Conservation (phyloP, 2,113 vertebrate species). For the Periophthalmus modestus region DNA sequence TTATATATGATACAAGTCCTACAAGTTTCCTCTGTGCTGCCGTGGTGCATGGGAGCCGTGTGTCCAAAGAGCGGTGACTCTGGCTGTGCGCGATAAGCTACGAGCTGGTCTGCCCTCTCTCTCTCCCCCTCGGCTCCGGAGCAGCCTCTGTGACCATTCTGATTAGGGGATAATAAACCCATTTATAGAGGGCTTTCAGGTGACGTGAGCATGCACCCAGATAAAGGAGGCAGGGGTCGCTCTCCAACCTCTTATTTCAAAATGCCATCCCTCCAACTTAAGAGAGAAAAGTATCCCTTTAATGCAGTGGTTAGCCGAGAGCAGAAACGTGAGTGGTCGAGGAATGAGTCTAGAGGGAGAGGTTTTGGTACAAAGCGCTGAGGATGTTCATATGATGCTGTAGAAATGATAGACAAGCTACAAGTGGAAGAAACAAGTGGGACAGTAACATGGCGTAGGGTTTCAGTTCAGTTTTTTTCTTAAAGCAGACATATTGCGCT, state of each 20-base stretch:
- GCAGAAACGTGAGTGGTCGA: neutral
- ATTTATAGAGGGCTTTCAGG: constrained; percentile 58
- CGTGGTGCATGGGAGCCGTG: constrained; percentile 37
- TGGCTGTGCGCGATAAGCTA: constrained; percentile 62
- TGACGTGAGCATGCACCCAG: constrained; percentile 46
- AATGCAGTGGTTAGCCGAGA: neutral
- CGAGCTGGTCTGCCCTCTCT: constrained; percentile 28
- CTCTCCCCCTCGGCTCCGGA: constrained; percentile 33
- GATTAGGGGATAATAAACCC: constrained; percentile 69
- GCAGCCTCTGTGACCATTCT: constrained; percentile 64
- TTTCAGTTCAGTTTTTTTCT: no score
- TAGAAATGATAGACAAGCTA: neutral
- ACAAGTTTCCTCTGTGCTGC: constrained; percentile 9
- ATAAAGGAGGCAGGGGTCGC: constrained; percentile 39
- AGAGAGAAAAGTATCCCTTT: constrained; percentile 2
- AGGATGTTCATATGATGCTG: neutral
- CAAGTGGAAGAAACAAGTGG: neutral
- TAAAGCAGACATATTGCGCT: no score
- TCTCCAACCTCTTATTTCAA: constrained; percentile 43
- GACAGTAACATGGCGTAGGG: no score
- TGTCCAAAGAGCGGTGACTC: constrained; percentile 59
- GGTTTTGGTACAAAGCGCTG: neutral
- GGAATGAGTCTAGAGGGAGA: neutral
- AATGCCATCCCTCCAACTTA: constrained; percentile 39
- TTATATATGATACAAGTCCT: neutral